Evolutionary conservation across 2,888 invertebrate species (phyloP), one percentile per base, ranked within the genome.

Genomic region (Drosophila nigricruria): DNA sequence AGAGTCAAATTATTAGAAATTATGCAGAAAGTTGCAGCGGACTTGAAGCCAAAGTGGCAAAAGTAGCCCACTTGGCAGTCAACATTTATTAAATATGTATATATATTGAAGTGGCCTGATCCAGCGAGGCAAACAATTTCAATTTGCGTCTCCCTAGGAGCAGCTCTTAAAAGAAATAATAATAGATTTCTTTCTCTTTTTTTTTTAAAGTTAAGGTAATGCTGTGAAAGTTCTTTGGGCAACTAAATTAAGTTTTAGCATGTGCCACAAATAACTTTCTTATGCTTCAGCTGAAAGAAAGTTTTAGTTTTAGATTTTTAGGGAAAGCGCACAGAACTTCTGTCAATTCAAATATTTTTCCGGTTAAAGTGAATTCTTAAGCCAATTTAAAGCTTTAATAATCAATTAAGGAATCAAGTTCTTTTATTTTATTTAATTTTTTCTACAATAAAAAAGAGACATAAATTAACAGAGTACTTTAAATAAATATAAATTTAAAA

Each of bases 1-100:
- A 63, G 49, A 59, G 57, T 34, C 52, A 58, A 77, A 79, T 79
- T 79, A 63, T 77, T 70, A 74, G 65, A 74, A 77, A 66, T 77
- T 66, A 77, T 77, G 70, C 70, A 57, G 23, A 77, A 77, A 77
- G 74, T 78, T 78, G 58, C 70, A 59, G 43, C 52, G 45, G 47
- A 74, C 58, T 40, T 30, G 42, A 23, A 10, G 36, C 42, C n/a
- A 50, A 65, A 54, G 30, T 49, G 30, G 53, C 18, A 34, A 66
- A 65, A 54, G 56, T 42, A 32, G 56, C 56, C 20, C 57, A 42
- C 38, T 62, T 49, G 23, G n/a, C 38, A 67, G 47, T 32, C 42
- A 12, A 64, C 64, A 52, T 61, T 40, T 62, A 70, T 73, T 65
- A 78, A 65, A 69, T 78, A 53, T 53, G 34, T 52, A 53, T 53